Evolutionary conservation across 1,140 invertebrate genomes (phyloP), one percentile per base, ranked within the genome.

Genomic region (Musca vetustissima): DNA sequence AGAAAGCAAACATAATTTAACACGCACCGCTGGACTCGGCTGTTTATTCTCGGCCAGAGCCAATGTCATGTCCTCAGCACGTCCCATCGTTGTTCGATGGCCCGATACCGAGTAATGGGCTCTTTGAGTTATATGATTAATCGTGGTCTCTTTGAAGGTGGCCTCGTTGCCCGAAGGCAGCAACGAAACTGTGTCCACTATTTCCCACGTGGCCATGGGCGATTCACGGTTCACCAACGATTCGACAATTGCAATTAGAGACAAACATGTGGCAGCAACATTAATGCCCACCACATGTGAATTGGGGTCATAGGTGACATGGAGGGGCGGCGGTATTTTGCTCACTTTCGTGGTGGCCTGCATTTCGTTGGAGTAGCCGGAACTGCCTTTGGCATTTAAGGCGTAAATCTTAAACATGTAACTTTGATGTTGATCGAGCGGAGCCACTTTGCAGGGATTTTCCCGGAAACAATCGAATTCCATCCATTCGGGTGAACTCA

Each of bases 371-470:
- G 94, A 95, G 76, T 91, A 93, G 55, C 93, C 90, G 24, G 93
- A 94, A 57, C 89, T 88, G 15, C 93, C 93, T 78, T 93, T 93
- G 0, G 90, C 89, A 73, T 95, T 96, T 59, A 91, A 86, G 0
- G 93, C 93, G 83, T 93, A 93, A 4, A 95, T 88, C 88, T 92
- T 93, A 76, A 95, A 94, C 11, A 88, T 84, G 73, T 94, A 95
- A 4, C 86, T 89, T 75, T 92, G 91, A 77, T 95, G 91, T 75
- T 95, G 93, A 36, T 94, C 91, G 1, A 96, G 83, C 14, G 88
- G 85, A 0, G 91, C 90, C 8, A 97, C 89, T 77, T 95, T 94
- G 80, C 95, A 97, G 0, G 94, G 94, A 74, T 95, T 94, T 47
- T 89, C 88, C n/a, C 88, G 85, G 19, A 91, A 89, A 78, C 95